Conservation (phyloP, 2,113 vertebrate species). For the Balaenoptera acutorostrata region DNA sequence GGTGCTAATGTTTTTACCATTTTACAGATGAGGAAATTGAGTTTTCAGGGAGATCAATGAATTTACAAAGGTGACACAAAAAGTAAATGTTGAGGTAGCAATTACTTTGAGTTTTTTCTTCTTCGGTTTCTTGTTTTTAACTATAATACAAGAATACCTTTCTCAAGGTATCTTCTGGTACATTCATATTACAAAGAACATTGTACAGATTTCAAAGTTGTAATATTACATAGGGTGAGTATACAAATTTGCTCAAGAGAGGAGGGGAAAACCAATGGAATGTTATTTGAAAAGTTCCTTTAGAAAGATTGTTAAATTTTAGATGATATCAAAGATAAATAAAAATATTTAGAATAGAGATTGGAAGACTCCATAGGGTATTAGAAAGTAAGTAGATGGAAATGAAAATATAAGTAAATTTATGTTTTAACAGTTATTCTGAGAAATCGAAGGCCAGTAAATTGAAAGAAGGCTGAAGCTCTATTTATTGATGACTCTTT, state of each 20-base stretch:
- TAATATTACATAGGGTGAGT: neutral
- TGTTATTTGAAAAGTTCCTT: neutral
- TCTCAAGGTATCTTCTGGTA: neutral
- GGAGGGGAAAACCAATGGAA: neutral
- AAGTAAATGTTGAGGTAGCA: neutral
- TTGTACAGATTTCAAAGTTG: neutral
- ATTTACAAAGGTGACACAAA: neutral
- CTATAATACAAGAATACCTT: neutral
- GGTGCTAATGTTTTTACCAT: neutral
- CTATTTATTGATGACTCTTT: neutral
- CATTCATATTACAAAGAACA: neutral
- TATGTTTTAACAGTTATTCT: neutral
- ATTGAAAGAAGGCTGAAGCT: neutral
- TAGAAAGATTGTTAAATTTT: neutral
- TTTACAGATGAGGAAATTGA: neutral
- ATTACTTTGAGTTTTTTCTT: neutral
- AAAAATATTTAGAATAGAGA: neutral
- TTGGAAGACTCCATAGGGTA: neutral
- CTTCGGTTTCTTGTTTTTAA: neutral
- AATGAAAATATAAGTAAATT: neutral
- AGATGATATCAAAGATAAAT: neutral
- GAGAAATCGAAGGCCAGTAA: rapidly evolving
- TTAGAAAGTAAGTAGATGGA: neutral
- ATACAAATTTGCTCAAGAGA: neutral
- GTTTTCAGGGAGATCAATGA: neutral